Evolutionary conservation across 2,113 vertebrate genomes (phyloP), one percentile per base, ranked within the genome.

Genomic region (Halichoerus grypus): DNA sequence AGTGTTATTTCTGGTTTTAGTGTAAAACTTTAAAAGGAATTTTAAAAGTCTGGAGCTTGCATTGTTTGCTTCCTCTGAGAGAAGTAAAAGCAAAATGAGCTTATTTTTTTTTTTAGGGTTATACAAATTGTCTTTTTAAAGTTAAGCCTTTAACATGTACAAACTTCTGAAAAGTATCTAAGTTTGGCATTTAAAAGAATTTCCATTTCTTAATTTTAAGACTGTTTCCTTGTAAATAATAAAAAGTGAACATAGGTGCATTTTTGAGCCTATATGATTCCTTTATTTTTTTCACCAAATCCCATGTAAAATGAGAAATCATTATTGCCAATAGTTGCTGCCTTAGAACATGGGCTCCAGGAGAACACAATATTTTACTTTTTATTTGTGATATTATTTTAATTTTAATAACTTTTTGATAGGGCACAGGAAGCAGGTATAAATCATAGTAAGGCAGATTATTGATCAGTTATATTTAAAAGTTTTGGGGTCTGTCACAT

Each of bases 1-100:
- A 61, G 63, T 93, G 74, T 94, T 97, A 96, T 97, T 97, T 98
- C 87, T 96, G 69, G 92, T 77, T 94, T 93, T 42, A 71, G 71
- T 77, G 26, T 85, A 96, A 96, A 97, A 96, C 76, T 97, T 94
- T 65, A 92, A 89, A 93, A 91, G 74, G 59, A 84, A 96, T 96
- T 94, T 91, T 19, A 67, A 86, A 97, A 97, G 81, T 94, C 96
- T 94, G 51, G 31, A 85, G 69, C 65, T 93, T 92, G 76, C 28
- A 65, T 88, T 95, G 59, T 61, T 88, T 96, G n/a, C 72, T 95
- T 95, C 77, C 80, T 93, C 79, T 90, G 92, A 93, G 77, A 95
- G 49, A 88, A 46, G 55, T 49, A 87, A 96, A 97, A 95, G 49
- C 53, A 96, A 97, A 95, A 94, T 88, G 65, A 94, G 33, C 12